A percentile compares a stretch with the other conserved stretches of the same genome.
Evolutionary conservation across 2,113 vertebrate genomes (phyloP).

Genomic region (Puntigrus tetrazona): DNA sequence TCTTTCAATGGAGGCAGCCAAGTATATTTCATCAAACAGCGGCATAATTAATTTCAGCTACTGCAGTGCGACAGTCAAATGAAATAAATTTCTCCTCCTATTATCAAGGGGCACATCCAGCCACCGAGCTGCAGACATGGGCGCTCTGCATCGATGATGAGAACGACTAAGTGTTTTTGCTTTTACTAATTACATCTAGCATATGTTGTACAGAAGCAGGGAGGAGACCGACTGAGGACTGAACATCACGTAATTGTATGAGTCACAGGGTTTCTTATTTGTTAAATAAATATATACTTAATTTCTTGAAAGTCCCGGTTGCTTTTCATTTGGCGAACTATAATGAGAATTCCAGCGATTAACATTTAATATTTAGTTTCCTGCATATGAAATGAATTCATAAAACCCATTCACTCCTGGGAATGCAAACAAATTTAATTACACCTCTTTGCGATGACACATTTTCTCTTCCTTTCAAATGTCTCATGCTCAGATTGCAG

Average conservation of each 20-base stretch:
- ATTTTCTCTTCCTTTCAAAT: slow-evolving; percentile 45
- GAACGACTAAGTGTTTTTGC: slow-evolving; percentile 58
- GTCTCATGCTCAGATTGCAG: slow-evolving; percentile 12
- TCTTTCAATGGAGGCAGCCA: slow-evolving; percentile 74
- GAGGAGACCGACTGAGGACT: slow-evolving; percentile 11
- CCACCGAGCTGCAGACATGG: slow-evolving; percentile 66
- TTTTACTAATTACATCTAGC: slow-evolving; percentile 66
- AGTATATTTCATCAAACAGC: slow-evolving; percentile 72
- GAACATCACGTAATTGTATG: slow-evolving; percentile 33
- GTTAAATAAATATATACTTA: slow-evolving; percentile 51
- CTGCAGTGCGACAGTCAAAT: slow-evolving; percentile 74
- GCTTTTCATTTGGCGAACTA: slow-evolving; percentile 46
- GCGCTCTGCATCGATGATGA: slow-evolving; percentile 65
- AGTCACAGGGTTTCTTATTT: slow-evolving; percentile 43
- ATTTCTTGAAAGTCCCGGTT: slow-evolving; percentile 42
- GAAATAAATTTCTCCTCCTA: slow-evolving; percentile 75
- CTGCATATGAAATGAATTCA: slow-evolving; percentile 51
- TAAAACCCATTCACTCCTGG: slow-evolving; percentile 49
- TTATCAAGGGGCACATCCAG: slow-evolving; percentile 72
- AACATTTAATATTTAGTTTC: slow-evolving; percentile 57
- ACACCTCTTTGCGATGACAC: slow-evolving; percentile 41
- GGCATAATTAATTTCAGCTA: slow-evolving; percentile 78
- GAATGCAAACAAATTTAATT: slow-evolving; percentile 58
- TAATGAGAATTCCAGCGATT: slow-evolving; percentile 52
- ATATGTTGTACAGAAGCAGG: slow-evolving; percentile 50